Conservation (phyloP, 2,113 vertebrate species). For the Amphiprion percula region DNA sequence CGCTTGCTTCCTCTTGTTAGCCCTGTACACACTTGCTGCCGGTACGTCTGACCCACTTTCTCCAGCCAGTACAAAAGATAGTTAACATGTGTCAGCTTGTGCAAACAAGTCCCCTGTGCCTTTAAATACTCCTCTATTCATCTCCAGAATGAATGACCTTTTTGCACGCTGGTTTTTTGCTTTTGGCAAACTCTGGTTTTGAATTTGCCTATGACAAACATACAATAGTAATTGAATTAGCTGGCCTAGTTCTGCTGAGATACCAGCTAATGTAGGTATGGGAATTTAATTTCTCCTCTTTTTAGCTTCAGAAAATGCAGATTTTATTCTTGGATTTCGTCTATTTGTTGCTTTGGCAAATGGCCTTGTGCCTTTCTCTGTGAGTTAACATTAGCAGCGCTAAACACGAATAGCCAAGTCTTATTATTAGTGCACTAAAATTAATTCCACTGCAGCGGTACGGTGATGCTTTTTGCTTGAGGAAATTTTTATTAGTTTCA, state of each 20-base stretch:
- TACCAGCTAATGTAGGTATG: slow-evolving; percentile 9
- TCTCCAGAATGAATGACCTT: slow-evolving; percentile 41
- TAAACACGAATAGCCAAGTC: slow-evolving; percentile 47
- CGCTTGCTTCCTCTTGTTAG: slow-evolving; percentile 52
- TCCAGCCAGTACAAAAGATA: slow-evolving; percentile 72
- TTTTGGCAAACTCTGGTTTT: slow-evolving; percentile 38
- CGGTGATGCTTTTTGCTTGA: background rate
- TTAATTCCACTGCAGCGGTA: slow-evolving; percentile 16
- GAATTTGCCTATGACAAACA: slow-evolving; percentile 26
- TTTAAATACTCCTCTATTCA: slow-evolving; percentile 60
- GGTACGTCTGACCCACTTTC: slow-evolving; percentile 72
- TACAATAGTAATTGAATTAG: slow-evolving; percentile 27
- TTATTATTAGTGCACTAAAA: slow-evolving; percentile 56
- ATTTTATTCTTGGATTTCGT: slow-evolving; percentile 45
- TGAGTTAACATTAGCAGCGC: slow-evolving; percentile 45
- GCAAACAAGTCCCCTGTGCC: slow-evolving; percentile 69
- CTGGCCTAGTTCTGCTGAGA: slow-evolving; percentile 15
- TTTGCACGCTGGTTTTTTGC: slow-evolving; percentile 21
- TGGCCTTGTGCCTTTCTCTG: slow-evolving; percentile 32
- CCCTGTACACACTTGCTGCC: slow-evolving; percentile 49
- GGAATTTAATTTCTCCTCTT: slow-evolving; percentile 20
- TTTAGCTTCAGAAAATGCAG: slow-evolving; percentile 24
- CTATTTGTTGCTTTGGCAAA: slow-evolving; percentile 58
- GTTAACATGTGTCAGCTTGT: slow-evolving; percentile 74
- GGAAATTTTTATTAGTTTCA: background rate